A percentile compares a stretch with the other conserved stretches of the same genome.
These are phyloP conservation scores for Drosophila acutilabella DNA, from an alignment of 2,888 invertebrate species.

Conservation along the genomic window DNA sequence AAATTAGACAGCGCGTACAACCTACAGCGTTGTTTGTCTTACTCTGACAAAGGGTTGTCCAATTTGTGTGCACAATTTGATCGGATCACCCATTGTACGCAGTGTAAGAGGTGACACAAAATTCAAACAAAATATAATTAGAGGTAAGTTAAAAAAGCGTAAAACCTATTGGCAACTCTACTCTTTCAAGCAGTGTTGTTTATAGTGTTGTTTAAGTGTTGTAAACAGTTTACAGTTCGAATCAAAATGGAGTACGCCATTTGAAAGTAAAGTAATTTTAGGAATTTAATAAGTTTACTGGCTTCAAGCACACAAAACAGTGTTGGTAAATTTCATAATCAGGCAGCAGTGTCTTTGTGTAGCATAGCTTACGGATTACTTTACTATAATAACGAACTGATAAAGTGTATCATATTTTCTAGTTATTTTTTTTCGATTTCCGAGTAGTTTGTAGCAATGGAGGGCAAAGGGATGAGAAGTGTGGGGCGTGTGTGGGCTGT, in stretches of 20 bases:
- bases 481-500: neutral
- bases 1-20: slow-evolving; percentile 70
- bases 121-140: no score
- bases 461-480: neutral
- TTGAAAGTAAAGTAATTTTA: no score
- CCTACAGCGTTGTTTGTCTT: slow-evolving; percentile 46
- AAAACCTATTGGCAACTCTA: no score
- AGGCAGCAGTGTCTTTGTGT: neutral
- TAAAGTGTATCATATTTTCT: slow-evolving; percentile 16
- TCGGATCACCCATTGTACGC: no score
- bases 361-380: neutral
- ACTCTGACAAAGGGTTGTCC: slow-evolving; percentile 3
- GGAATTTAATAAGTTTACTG: no score
- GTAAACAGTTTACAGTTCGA: no score
- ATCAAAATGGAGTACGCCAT: no score
- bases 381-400: neutral
- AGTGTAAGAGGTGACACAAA: no score
- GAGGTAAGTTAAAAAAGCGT: no score
- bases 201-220: no score
- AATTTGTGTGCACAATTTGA: neutral
- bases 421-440: slow-evolving; percentile 5
- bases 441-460: neutral
- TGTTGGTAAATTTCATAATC: neutral
- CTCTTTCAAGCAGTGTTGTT: no score
- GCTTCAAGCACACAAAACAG: neutral